Base-by-base conservation (phyloP, 2,797 vertebrate genomes). In the Amblyraja radiata region DNA sequence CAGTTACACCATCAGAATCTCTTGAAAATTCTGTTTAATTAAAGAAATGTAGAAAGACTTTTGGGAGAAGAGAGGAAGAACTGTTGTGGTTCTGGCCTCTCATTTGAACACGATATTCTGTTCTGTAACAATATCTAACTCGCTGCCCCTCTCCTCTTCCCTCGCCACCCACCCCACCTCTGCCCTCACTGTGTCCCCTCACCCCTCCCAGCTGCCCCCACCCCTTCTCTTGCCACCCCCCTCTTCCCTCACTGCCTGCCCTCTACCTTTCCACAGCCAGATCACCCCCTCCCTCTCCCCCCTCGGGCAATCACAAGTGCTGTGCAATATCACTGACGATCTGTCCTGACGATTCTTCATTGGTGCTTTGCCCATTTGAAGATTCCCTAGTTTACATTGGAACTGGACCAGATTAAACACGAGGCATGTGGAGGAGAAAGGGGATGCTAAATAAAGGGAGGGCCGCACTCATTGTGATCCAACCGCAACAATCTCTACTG, bases 1-100 rank as follows among this genome's bases (percentile, higher is more conserved):
- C 9, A 32, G 84, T 16, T 88, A 13, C 18, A 63, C 61, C 32
- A 63, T 32, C 84, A 68, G n/a, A 32, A 88, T 32, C 61, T 68
- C n/a, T 88, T 65, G 36, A 88, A 88, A 88, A 46, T 88, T 65
- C 61, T 68, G 84, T 68, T 88, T 88, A 36, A 65, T 88, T 88
- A 68, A 61, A 86, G 83, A 86, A 88, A 88, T 88, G 61, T 88
- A 8, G 61, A 88, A n/a, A 63, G 77, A 32, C 77, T 1, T 36
- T 32, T 78, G n/a, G 28, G n/a, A 74, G 61, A 36, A 63, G 18
- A 68, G 65, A 88, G 68, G 21, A 88, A n/a, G 36, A 63, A n/a
- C 84, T 88, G 63, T 65, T 88, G 61, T 65, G 32, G 84, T 32
- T 32, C 11, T 13, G 58, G 58, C 58, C 28, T 86, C 58, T 6